These are phyloP conservation scores for Ctenomys sociabilis DNA, from an alignment of 2,113 vertebrate genomes.

Conservation along the genomic window DNA sequence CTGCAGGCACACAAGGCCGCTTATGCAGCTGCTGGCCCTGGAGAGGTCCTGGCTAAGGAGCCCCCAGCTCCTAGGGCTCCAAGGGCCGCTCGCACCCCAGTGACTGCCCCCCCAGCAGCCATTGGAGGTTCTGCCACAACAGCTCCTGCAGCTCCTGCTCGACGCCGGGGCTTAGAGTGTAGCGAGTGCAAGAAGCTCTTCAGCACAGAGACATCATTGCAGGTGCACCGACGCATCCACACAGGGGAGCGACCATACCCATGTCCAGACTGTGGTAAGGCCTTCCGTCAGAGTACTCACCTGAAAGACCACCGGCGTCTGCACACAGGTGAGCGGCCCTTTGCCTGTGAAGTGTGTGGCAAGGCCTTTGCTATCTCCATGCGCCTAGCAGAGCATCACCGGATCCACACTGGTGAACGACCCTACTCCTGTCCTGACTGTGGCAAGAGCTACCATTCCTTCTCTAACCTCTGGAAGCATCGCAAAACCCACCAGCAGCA, in stretches of 20 bases:
- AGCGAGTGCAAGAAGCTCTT: conserved; percentile 92
- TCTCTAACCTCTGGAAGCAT: conserved; percentile 94
- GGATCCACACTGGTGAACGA: conserved; percentile 91
- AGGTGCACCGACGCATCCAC: conserved; percentile 93
- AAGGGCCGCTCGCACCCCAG: conserved; percentile 69
- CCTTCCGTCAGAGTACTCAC: conserved; percentile 94
- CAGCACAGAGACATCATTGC: conserved; percentile 92
- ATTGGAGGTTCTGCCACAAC: conserved; percentile 55
- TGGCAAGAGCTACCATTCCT: conserved; percentile 92
- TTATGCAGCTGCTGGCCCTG: conserved; percentile 78
- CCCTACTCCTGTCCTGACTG: conserved; percentile 90
- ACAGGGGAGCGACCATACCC: conserved; percentile 92
- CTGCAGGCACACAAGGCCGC: conserved; percentile 88
- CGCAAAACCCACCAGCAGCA: conserved; percentile 90
- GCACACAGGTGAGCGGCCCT: conserved; percentile 92
- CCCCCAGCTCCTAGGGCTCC: conserved; percentile 82
- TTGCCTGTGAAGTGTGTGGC: conserved; percentile 90
- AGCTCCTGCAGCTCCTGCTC: conserved; percentile 78
- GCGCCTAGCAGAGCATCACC: conserved; percentile 92
- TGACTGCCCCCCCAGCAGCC: conserved; percentile 69
- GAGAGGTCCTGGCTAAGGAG: conserved; percentile 88
- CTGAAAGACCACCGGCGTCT: conserved; percentile 94
- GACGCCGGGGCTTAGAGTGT: conserved; percentile 88
- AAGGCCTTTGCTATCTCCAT: conserved; percentile 94
- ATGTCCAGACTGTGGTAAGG: conserved; percentile 89